A percentile compares a stretch with the other conserved stretches of the same genome.
These are phyloP conservation scores for Mesochorus sp. DNA, from an alignment of 2,888 invertebrate genomes.

Conservation along the genomic window DNA sequence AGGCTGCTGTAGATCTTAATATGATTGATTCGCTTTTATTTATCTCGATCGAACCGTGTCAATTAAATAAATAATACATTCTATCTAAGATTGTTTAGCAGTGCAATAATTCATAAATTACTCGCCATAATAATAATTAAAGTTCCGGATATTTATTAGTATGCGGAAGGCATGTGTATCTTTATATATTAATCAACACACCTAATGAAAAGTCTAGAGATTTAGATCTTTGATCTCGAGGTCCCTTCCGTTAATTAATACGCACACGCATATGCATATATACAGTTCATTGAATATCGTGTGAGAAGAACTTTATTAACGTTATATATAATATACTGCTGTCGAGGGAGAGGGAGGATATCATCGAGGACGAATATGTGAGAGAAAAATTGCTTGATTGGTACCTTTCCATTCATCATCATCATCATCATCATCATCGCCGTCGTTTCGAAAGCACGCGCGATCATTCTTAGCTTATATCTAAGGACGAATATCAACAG, in stretches of 20 bases:
- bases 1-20: no score
- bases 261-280: background rate
- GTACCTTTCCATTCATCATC: background rate
- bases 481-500: background rate
- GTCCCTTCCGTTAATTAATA: constrained; percentile 32
- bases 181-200: background rate
- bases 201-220: constrained; percentile 10
- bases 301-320: no score
- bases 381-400: background rate
- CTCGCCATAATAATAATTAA: no score
- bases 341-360: no score
- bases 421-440: background rate
- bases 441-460: background rate
- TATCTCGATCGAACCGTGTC: no score
- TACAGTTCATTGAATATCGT: background rate
- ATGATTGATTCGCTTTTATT: no score
- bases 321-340: no score
- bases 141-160: no score
- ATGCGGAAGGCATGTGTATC: no score
- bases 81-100: no score
- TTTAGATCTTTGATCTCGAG: constrained; percentile 28
- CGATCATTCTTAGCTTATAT: constrained; percentile 8
- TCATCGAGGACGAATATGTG: background rate
- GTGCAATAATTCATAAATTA: no score
- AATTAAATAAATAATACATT: no score